Base-by-base conservation (phyloP, 2,797 vertebrate species). In the Oreortyx pictus region DNA sequence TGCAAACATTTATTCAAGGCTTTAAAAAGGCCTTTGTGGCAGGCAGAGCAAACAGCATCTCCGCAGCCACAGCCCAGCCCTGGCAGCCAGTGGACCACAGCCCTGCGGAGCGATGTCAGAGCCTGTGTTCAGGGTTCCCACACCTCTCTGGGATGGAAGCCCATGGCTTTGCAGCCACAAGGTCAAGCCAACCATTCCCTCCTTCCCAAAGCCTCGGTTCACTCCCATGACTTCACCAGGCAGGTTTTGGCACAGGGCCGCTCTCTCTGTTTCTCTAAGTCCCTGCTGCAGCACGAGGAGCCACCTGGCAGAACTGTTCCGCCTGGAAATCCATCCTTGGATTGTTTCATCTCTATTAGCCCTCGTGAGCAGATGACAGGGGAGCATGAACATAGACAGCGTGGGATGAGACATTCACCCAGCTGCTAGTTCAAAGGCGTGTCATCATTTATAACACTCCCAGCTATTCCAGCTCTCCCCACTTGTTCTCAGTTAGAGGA, bases 351-450 rank as follows among this genome's bases (percentile, higher is more conserved):
- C 94, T 94, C 94, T 93, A 93, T 96, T 95, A 96, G 91, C 43
- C 76, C 89, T 83, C 0, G 4, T 8, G 5, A 94, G 92, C 76
- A 91, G 92, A 75, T 95, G 95, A 96, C 92, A 95, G 89, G 82
- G 87, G 94, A 86, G 89, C 90, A 81, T 1, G 95, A 90, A 61
- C 90, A 70, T 2, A 88, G 94, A 87, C 90, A 64, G 95, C 49
- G 85, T 95, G 87, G 96, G 96, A 89, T 92, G 95, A 96, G 95
- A 67, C 92, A 79, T 35, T 94, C 95, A 83, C 90, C 90, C 95
- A 92, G 95, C 94, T 92, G 93, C 92, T 94, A 31, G 79, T 94
- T 96, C 90, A 96, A 90, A 94, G 92, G 70, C 93, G 89, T 62
- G 70, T 27, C 88, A 86, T 89, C 92, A 87, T 92, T 95, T 92